Base-by-base conservation (phyloP, 2,113 vertebrate genomes). In the Anthoscopus minutus region DNA sequence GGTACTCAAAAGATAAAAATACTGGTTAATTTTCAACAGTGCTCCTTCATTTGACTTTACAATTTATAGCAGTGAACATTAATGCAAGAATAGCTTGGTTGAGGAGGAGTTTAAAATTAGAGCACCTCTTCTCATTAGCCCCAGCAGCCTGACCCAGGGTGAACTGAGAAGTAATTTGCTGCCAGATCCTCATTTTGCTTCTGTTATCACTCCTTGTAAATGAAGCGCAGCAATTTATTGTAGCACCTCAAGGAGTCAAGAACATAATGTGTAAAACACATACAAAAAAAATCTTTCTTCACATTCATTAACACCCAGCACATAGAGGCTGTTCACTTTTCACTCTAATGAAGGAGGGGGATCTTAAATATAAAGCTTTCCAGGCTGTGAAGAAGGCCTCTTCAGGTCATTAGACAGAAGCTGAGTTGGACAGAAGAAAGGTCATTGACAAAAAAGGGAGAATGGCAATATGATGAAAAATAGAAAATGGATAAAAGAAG, bases 221-320 rank as follows among this genome's bases (percentile, higher is more conserved):
- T 97, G 98, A 98, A 98, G 97, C 97, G 42, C 88, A 42, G 97
- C 98, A 98, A 98, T 98, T 98, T 97, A 99, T 98, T 98, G 98
- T 98, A 98, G 98, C 98, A 98, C 98, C 98, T 98, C 98, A 96
- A 98, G 98, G 98, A 99, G 98, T 99, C 98, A 99, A 99, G 98
- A 98, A 98, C 98, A 98, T 99, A 99, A 99, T 99, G 98, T 97
- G 97, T 98, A 98, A 97, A 98, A 98, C 98, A 98, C 98, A 98
- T 97, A 98, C 97, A 98, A 98, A 98, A 98, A 98, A 97, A 97
- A 97, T 98, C 98, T 98, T 98, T 97, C 97, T 97, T 98, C 98
- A 97, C 97, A 96, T 98, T 99, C 98, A 99, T 99, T 99, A 99
- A 98, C 98, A 98, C 97, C 98, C 97, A 88, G 97, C 97, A 98